Conservation (phyloP, 2,797 vertebrate genomes). For the Microhierax caerulescens region DNA sequence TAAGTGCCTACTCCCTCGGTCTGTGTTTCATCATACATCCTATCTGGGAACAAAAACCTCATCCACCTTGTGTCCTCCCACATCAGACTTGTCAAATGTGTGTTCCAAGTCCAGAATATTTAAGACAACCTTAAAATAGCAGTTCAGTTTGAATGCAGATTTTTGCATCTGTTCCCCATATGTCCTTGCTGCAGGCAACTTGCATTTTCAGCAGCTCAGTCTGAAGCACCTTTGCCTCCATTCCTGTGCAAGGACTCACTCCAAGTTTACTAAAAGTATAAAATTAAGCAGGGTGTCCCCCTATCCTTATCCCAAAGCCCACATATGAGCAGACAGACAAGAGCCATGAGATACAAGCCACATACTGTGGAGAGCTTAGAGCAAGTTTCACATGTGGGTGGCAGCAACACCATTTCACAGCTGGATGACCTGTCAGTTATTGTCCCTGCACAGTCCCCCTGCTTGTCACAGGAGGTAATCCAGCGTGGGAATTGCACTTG, state of each 20-base stretch:
- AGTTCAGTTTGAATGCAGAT: not conserved
- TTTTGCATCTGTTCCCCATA: not conserved
- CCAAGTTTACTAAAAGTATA: not conserved
- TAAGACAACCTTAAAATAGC: not conserved
- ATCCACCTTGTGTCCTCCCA: not conserved
- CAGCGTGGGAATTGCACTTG: not conserved
- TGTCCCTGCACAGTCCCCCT: not conserved
- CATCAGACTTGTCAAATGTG: not conserved
- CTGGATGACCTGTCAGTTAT: not conserved
- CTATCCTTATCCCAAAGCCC: not conserved
- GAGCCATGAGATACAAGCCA: not conserved
- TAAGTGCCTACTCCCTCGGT: not conserved
- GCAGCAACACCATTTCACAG: not conserved
- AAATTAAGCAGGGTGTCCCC: not conserved
- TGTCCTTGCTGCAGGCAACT: not conserved
- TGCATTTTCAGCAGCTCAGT: not conserved
- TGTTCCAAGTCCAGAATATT: not conserved
- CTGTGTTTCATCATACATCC: not conserved
- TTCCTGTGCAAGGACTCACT: not conserved
- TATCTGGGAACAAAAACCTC: not conserved
- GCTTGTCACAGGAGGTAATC: not conserved
- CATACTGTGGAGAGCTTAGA: not conserved
- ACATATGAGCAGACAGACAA: not conserved
- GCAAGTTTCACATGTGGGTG: not conserved
- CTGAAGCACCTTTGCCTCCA: not conserved